Percentiles rank a stretch among this genome's conserved stretches.
Evolutionary conservation across 2,888 invertebrate genomes (phyloP).

Genomic region (Xylocampa areola): DNA sequence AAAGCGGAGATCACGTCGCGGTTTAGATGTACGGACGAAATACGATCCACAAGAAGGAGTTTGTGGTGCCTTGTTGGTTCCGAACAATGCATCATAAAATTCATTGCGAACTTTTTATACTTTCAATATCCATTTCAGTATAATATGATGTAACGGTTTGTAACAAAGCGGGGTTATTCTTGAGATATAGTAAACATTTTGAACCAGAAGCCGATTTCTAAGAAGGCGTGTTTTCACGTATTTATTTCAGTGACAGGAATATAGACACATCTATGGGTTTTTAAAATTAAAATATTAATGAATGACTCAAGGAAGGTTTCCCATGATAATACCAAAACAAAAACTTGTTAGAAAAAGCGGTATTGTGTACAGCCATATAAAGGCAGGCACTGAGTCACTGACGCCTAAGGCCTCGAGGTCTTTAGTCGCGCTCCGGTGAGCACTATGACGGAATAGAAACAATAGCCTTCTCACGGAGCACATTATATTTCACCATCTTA

Average conservation of each 20-base stretch:
- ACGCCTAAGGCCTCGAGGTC: constrained; percentile 66
- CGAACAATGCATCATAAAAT: constrained; percentile 73
- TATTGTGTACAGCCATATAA: constrained; percentile 49
- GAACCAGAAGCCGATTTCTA: constrained; percentile 7
- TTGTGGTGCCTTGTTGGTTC: constrained; percentile 65
- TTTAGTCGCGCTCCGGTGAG: constrained; percentile 77
- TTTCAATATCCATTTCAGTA: constrained; percentile 51
- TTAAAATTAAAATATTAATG: constrained; percentile 19
- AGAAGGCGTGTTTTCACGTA: constrained; percentile 1
- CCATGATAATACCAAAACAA: constrained; percentile 33
- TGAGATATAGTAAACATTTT: constrained; percentile 9
- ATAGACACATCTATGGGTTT: constrained; percentile 20
- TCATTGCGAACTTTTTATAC: constrained; percentile 53
- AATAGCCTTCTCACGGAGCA: constrained; percentile 78
- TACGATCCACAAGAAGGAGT: constrained; percentile 73
- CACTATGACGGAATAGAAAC: constrained; percentile 75
- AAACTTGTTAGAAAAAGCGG: constrained; percentile 41
- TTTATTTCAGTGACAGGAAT: constrained; percentile 19
- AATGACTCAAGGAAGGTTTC: constrained; percentile 26
- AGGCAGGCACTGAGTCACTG: constrained; percentile 66
- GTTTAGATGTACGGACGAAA: constrained; percentile 69
- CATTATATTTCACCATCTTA: constrained; percentile 71
- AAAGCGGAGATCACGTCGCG: constrained; percentile 53
- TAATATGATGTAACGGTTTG: constrained; percentile 40
- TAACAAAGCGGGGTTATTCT: constrained; percentile 23